These are phyloP conservation scores for Poecile montanus DNA, from an alignment of 2,797 vertebrate species.

Conservation along the genomic window DNA sequence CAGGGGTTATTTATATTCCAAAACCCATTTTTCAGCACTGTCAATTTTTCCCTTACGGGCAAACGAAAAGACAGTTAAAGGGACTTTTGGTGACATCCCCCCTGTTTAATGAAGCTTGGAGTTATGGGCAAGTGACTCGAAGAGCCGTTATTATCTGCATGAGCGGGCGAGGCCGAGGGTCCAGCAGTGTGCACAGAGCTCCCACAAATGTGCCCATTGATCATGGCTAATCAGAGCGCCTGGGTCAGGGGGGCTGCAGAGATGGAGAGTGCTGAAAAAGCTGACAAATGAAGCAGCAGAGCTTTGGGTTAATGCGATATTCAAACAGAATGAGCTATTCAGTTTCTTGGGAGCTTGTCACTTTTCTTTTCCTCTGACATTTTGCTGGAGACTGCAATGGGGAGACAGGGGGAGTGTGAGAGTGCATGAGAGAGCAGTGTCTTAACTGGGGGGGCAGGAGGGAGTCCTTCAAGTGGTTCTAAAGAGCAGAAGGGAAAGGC, in stretches of 20 bases:
- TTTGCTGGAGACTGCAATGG: not conserved
- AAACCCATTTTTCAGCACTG: conserved; percentile 62
- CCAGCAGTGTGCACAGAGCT: conserved; percentile 76
- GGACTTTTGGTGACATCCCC: conserved; percentile 80
- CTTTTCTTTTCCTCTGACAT: conserved; percentile 52
- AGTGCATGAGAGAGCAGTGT: not conserved
- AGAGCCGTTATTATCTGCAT: conserved; percentile 85
- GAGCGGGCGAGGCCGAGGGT: conserved; percentile 79
- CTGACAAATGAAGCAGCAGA: conserved; percentile 74
- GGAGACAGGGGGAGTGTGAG: not conserved
- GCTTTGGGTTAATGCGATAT: conserved; percentile 72
- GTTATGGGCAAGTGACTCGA: conserved; percentile 81
- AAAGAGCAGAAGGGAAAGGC: not conserved
- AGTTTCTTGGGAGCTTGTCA: conserved; percentile 64
- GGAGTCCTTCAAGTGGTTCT: not conserved
- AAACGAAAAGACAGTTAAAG: conserved; percentile 70
- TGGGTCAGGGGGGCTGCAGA: conserved; percentile 72
- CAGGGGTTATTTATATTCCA: conserved; percentile 51
- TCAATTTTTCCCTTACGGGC: not conserved
- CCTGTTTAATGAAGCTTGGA: conserved; percentile 84
- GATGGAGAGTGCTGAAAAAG: conserved; percentile 66
- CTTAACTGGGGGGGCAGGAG: not conserved
- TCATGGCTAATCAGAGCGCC: conserved; percentile 81
- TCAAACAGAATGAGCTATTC: conserved; percentile 70
- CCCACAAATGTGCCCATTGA: conserved; percentile 82